These are phyloP conservation scores for Apeltes quadracus DNA, from an alignment of 2,113 vertebrate genomes.

Conservation along the genomic window DNA sequence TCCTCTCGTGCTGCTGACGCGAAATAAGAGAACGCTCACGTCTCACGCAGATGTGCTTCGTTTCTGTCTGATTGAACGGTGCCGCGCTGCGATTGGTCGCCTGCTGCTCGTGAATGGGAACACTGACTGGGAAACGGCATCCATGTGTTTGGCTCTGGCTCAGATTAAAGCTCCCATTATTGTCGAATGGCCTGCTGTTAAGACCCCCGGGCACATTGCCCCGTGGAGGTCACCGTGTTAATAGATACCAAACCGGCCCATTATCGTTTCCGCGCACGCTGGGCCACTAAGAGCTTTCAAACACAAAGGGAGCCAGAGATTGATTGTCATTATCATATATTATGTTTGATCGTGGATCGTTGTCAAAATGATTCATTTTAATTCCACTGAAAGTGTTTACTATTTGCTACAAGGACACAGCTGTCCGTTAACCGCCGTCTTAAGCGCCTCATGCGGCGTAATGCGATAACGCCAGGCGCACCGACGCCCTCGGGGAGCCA, in stretches of 20 bases:
- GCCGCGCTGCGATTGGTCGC: constrained; percentile 67
- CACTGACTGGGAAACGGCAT: constrained; percentile 68
- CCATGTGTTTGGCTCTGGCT: constrained; percentile 64
- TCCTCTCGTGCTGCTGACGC: constrained; percentile 17
- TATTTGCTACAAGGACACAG: background rate
- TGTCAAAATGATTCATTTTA: background rate
- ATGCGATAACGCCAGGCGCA: background rate
- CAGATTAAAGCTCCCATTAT: constrained; percentile 72
- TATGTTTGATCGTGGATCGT: constrained; percentile 15
- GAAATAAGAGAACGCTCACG: constrained; percentile 7
- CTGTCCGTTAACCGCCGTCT: background rate
- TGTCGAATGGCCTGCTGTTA: constrained; percentile 55
- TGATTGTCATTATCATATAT: background rate
- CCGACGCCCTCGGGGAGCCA: background rate
- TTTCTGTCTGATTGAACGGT: constrained; percentile 66
- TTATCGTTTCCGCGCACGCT: constrained; percentile 54
- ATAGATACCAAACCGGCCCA: constrained; percentile 52
- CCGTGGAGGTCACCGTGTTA: constrained; percentile 67
- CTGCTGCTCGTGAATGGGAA: constrained; percentile 68
- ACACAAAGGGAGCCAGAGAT: background rate
- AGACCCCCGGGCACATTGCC: constrained; percentile 56
- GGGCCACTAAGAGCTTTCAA: constrained; percentile 32
- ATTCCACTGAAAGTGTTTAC: background rate
- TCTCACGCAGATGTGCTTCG: constrained; percentile 66
- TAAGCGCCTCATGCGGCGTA: background rate